Evolutionary conservation across 2,888 invertebrate genomes (phyloP).

Genomic region (Drosophila prolongata): DNA sequence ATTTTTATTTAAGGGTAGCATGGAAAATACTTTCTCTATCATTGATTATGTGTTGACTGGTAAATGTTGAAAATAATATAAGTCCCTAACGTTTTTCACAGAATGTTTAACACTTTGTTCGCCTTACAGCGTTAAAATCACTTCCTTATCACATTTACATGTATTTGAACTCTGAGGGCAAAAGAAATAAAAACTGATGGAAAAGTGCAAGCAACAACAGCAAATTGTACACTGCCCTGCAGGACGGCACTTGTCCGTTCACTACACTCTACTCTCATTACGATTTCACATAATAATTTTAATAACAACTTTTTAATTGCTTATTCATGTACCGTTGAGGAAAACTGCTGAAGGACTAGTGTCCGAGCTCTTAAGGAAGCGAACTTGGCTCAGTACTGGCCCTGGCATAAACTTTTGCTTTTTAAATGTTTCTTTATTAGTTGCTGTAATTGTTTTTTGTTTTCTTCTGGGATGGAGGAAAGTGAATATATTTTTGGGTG

Average conservation of each 20-base stretch:
- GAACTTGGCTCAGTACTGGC: conserved; percentile 6
- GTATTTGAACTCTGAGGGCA: background rate
- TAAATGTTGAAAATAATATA: too few relatives aligned
- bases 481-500: conserved; percentile 5
- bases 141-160: background rate
- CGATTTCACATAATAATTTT: conserved; percentile 77
- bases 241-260: conserved; percentile 18
- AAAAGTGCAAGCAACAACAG: conserved; percentile 12
- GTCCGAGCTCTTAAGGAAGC: conserved; percentile 21
- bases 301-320: conserved; percentile 81
- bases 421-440: conserved; percentile 82
- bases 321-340: conserved; percentile 72
- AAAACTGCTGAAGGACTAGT: conserved; percentile 27
- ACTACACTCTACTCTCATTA: conserved; percentile 56
- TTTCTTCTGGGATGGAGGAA: conserved; percentile 25
- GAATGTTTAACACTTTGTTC: too few relatives aligned
- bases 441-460: conserved; percentile 77
- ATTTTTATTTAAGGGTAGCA: too few relatives aligned
- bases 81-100: too few relatives aligned
- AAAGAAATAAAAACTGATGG: conserved; percentile 16
- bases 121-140: background rate
- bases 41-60: too few relatives aligned
- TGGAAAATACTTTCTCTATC: too few relatives aligned
- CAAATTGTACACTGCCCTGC: conserved; percentile 8
- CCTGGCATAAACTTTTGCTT: conserved; percentile 74